Percentiles rank a stretch among this genome's conserved stretches.
Evolutionary conservation across 2,888 invertebrate species (phyloP).

Genomic region (Kuschelorhynchus macadamiae): DNA sequence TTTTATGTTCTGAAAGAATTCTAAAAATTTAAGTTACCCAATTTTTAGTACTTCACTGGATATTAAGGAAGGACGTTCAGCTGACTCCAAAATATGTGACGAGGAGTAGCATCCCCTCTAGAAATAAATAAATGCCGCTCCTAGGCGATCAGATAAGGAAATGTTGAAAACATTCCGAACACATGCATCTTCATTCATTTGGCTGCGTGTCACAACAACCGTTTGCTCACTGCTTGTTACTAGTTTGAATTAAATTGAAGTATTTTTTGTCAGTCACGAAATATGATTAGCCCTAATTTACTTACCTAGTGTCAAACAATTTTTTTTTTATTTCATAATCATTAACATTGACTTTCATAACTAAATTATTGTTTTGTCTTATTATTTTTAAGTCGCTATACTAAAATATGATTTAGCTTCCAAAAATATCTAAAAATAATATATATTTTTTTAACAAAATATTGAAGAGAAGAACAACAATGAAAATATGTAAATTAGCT

Average conservation of each 20-base stretch:
- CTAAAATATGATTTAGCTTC: too few relatives aligned
- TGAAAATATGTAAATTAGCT: too few relatives aligned
- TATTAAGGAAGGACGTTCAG: conserved; percentile 32
- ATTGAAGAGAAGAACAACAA: too few relatives aligned
- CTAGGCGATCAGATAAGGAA: conserved; percentile 42
- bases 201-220: conserved; percentile 49
- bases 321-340: too few relatives aligned
- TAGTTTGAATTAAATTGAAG: conserved; percentile 36
- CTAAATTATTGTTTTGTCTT: too few relatives aligned
- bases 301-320: too few relatives aligned
- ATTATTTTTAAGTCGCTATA: too few relatives aligned
- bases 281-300: conserved; percentile 10
- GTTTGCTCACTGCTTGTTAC: conserved; percentile 30
- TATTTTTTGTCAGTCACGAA: conserved; percentile 12
- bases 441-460: too few relatives aligned
- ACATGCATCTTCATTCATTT: conserved; percentile 47
- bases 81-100: conserved; percentile 28
- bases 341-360: too few relatives aligned
- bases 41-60: conserved; percentile 15
- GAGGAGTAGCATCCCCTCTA: conserved; percentile 18
- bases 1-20: too few relatives aligned
- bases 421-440: too few relatives aligned
- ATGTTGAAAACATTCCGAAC: conserved; percentile 47
- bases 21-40: too few relatives aligned
- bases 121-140: conserved; percentile 33